A percentile compares a stretch with the other conserved stretches of the same genome.
phyloP scores from a whole-genome alignment of 35 echinoderm and acorn worm species.

The Ptychodera flava region DNA sequence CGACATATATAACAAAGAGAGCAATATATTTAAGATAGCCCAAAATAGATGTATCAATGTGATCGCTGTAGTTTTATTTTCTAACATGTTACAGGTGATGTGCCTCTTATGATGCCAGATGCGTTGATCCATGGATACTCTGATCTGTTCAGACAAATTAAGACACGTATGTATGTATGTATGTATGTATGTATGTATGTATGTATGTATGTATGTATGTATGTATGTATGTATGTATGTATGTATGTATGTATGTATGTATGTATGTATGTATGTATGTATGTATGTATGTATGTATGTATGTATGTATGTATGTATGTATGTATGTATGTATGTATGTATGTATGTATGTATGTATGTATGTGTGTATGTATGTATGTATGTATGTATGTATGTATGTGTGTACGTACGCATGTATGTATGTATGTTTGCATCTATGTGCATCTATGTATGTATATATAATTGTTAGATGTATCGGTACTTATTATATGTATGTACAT shows the following conservation, averaged over 20 bases:
- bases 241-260: background rate
- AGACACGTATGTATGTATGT: background rate
- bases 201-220: constrained; percentile 2
- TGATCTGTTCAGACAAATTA: no score
- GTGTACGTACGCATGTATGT: background rate
- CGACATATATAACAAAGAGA: no score
- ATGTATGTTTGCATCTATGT: background rate
- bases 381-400: background rate
- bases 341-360: background rate
- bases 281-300: background rate
- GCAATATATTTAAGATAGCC: no score
- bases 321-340: constrained; percentile 2
- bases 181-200: background rate
- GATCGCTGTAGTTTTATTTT: no score
- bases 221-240: constrained; percentile 2
- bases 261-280: background rate
- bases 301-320: background rate
- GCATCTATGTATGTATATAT: background rate
- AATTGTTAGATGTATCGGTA: no score
- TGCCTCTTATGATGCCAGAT: no score
- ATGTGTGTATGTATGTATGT: background rate
- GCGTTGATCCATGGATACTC: no score
- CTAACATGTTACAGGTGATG: no score
- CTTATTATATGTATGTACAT: no score
- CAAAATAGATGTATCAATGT: no score